Conservation (phyloP, 2,113 vertebrate species). For the Zonotrichia leucophrys region DNA sequence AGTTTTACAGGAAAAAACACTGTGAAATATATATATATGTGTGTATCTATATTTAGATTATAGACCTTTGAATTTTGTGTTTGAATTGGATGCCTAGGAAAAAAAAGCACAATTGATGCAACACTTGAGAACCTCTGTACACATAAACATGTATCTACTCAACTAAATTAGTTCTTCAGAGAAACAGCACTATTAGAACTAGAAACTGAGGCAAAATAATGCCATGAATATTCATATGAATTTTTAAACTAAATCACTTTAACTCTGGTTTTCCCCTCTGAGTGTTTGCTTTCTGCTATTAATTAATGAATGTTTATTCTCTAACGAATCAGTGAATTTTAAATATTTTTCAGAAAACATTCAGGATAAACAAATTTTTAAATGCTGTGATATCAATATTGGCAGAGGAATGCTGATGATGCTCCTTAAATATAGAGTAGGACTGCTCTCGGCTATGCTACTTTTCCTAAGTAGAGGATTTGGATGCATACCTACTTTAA, state of each 20-base stretch:
- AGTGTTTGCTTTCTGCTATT: not conserved
- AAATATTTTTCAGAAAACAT: not conserved
- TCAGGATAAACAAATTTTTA: not conserved
- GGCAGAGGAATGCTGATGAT: not conserved
- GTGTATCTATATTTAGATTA: not conserved
- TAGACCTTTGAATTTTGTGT: not conserved
- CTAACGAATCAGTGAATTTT: not conserved
- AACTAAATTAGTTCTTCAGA: slow-evolving; percentile 37
- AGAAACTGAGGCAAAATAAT: slow-evolving; percentile 1
- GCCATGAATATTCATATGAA: slow-evolving; percentile 33
- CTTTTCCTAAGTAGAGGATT: not conserved
- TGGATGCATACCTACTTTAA: not conserved
- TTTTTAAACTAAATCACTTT: slow-evolving; percentile 6
- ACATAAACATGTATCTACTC: not conserved
- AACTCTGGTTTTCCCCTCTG: not conserved
- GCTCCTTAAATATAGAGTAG: not conserved
- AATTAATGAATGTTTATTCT: slow-evolving; percentile 19
- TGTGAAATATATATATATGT: not conserved
- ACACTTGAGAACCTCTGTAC: not conserved
- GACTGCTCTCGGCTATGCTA: not conserved
- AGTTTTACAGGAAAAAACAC: not conserved
- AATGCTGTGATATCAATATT: not conserved
- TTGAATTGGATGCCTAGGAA: not conserved
- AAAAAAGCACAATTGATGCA: not conserved
- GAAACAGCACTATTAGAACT: not conserved